These are phyloP conservation scores for Isichthys henryi DNA, from an alignment of 2,113 vertebrate species.

Conservation along the genomic window DNA sequence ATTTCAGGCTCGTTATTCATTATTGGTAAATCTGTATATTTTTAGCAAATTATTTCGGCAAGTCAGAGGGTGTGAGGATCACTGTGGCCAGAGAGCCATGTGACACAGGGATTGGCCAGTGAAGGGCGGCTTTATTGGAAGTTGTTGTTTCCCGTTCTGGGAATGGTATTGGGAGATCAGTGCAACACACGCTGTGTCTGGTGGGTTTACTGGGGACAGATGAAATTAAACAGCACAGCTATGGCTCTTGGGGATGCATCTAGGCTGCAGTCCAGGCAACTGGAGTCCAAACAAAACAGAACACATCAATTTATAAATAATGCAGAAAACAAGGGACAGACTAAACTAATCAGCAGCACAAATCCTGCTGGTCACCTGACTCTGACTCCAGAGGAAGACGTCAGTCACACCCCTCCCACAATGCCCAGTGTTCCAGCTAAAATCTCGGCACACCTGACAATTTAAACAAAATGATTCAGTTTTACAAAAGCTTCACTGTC, in stretches of 20 bases:
- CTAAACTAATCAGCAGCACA: not conserved
- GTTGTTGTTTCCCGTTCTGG: not conserved
- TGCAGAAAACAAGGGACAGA: not conserved
- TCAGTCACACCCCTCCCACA: not conserved
- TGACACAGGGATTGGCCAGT: not conserved
- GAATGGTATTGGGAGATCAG: not conserved
- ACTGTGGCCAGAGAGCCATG: not conserved
- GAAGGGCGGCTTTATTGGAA: not conserved
- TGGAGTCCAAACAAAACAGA: not conserved
- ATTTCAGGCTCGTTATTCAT: not conserved
- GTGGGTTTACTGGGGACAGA: not conserved
- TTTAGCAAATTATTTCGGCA: not conserved
- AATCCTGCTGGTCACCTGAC: not conserved
- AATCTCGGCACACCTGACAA: not conserved
- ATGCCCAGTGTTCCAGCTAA: not conserved
- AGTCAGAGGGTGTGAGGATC: not conserved
- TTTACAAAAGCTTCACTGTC: not conserved
- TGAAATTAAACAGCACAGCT: not conserved
- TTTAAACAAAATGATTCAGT: not conserved
- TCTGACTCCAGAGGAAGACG: not conserved
- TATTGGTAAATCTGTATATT: not conserved
- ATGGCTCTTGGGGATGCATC: not conserved
- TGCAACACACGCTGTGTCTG: not conserved
- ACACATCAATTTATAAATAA: constrained; percentile 1
- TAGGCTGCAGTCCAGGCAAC: not conserved